Conservation (phyloP, 2,797 vertebrate species). For the Fundulus diaphanus region DNA sequence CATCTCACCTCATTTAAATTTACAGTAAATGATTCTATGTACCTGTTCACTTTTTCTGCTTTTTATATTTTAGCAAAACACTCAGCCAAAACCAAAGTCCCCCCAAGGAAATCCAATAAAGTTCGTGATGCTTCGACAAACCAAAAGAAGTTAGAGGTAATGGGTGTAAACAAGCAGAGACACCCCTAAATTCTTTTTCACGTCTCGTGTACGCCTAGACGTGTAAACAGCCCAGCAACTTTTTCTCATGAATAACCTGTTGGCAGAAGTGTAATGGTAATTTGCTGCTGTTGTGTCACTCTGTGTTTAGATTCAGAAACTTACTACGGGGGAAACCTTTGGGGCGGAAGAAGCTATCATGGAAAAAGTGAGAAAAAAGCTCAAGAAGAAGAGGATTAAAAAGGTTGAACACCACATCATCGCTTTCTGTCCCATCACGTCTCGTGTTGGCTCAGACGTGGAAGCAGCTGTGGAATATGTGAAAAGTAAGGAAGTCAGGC, state of each 20-base stretch:
- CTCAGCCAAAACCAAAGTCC: no score
- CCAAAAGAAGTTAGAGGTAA: neutral
- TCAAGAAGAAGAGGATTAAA: accelerated
- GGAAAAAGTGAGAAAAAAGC: neutral
- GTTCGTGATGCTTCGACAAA: neutral
- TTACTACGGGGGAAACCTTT: neutral
- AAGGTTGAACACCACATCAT: neutral
- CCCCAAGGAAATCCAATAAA: neutral
- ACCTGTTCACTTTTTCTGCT: no score
- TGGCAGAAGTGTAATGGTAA: no score
- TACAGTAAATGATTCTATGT: no score
- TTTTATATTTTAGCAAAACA: no score
- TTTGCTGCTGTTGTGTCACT: neutral
- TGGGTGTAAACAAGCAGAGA: neutral
- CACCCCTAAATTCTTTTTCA: neutral
- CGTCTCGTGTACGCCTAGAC: neutral
- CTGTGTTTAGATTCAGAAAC: neutral
- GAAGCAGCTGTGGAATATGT: neutral
- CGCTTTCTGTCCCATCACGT: neutral
- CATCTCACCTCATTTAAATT: no score
- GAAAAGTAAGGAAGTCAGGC: neutral
- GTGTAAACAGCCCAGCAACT: neutral
- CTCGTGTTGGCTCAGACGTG: neutral
- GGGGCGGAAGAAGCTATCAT: neutral
- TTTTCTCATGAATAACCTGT: neutral